phyloP scores from a whole-genome alignment of 2,113 vertebrate species.

The Corythoichthys intestinalis region DNA sequence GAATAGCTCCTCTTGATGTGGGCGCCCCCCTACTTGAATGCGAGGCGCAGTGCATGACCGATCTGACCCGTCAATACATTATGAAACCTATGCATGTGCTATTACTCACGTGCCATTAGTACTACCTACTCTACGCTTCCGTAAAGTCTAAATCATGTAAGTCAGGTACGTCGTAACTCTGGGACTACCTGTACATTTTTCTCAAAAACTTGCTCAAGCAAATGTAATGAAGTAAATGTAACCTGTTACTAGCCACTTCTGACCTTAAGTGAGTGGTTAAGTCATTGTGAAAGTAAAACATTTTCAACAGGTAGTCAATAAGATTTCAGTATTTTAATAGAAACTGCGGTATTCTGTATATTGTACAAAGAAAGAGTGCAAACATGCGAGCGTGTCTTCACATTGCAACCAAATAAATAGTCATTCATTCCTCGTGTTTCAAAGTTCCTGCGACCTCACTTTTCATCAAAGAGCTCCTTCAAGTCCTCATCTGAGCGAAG shows the following conservation, averaged over 20 bases:
- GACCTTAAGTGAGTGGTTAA: not conserved
- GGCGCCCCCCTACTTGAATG: too few relatives aligned
- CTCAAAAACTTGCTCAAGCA: too few relatives aligned
- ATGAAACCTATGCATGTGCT: too few relatives aligned
- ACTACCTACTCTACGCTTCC: too few relatives aligned
- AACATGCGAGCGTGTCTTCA: conserved; percentile 42
- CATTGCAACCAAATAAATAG: conserved; percentile 48
- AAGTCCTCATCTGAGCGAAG: conserved; percentile 66
- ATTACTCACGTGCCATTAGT: too few relatives aligned
- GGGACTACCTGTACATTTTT: too few relatives aligned
- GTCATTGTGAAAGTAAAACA: not conserved
- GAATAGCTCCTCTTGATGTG: too few relatives aligned
- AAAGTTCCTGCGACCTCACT: not conserved
- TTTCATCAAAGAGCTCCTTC: conserved; percentile 1
- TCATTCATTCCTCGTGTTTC: conserved; percentile 16
- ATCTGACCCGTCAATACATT: too few relatives aligned
- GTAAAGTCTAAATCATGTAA: too few relatives aligned
- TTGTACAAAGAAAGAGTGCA: conserved; percentile 31
- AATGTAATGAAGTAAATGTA: too few relatives aligned
- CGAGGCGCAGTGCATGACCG: too few relatives aligned
- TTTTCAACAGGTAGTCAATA: not conserved
- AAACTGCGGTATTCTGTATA: conserved; percentile 23
- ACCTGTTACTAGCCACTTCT: not conserved
- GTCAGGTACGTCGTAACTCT: too few relatives aligned
- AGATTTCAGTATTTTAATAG: conserved; percentile 42